A percentile compares a stretch with the other conserved stretches of the same genome.
These are phyloP conservation scores for Abrostola tripartita DNA, from an alignment of 2,888 invertebrate species.

Conservation along the genomic window DNA sequence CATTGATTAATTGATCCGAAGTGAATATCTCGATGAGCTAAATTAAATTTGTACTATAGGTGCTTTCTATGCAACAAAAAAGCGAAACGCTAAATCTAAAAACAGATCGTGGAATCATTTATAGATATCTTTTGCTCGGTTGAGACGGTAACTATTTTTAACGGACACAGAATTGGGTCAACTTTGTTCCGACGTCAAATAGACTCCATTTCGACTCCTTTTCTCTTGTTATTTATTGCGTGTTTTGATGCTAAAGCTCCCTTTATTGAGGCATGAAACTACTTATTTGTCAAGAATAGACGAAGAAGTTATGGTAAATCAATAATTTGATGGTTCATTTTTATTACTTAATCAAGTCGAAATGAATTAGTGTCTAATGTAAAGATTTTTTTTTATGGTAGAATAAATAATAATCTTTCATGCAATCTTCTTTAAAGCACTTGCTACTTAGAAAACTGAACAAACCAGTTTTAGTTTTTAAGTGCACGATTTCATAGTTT, in stretches of 20 bases:
- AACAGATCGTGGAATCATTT: constrained; percentile 6
- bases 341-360: too few relatives aligned
- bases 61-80: background rate
- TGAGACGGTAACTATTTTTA: constrained; percentile 42
- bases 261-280: constrained; percentile 9
- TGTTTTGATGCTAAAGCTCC: constrained; percentile 28
- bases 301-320: background rate
- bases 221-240: constrained; percentile 38
- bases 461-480: too few relatives aligned
- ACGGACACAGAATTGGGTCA: constrained; percentile 31
- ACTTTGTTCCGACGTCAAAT: constrained; percentile 25
- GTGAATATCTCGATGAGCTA: too few relatives aligned
- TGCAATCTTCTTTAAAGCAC: too few relatives aligned
- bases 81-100: background rate
- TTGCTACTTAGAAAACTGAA: too few relatives aligned
- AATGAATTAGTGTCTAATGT: too few relatives aligned
- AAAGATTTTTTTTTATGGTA: too few relatives aligned
- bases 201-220: constrained; percentile 19
- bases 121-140: constrained; percentile 21
- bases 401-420: too few relatives aligned
- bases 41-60: too few relatives aligned
- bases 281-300: background rate
- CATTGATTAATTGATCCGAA: too few relatives aligned
- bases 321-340: background rate
- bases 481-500: too few relatives aligned